phyloP scores from a whole-genome alignment of 2,113 vertebrate species.

The Gambusia affinis region DNA sequence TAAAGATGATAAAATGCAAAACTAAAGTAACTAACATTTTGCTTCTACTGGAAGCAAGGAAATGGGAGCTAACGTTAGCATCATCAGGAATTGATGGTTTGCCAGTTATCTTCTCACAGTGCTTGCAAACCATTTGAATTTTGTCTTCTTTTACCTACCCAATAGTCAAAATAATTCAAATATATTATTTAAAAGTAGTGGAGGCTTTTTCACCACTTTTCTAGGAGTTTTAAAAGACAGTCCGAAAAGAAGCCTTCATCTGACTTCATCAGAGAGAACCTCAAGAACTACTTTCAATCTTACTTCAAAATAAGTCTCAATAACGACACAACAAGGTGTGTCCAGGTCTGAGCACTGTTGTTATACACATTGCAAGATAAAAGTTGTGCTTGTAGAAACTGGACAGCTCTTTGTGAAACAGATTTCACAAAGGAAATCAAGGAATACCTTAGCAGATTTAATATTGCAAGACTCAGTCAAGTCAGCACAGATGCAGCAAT shows the following conservation, averaged over 20 bases:
- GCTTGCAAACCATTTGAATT: neutral
- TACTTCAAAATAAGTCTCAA: neutral
- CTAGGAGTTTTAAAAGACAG: neutral
- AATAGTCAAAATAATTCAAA: neutral
- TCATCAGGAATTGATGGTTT: too few relatives aligned
- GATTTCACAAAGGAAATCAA: too few relatives aligned
- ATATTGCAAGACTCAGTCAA: neutral
- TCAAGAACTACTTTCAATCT: neutral
- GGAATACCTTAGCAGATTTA: neutral
- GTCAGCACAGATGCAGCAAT: neutral
- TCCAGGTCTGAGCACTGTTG: too few relatives aligned
- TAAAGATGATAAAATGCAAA: too few relatives aligned
- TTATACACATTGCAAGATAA: too few relatives aligned
- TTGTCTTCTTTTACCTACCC: neutral
- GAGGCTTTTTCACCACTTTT: neutral
- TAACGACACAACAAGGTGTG: neutral
- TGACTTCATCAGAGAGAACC: neutral
- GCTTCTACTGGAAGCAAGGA: neutral
- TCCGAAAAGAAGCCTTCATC: neutral
- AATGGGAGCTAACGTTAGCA: too few relatives aligned
- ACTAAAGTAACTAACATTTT: neutral
- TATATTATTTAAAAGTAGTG: neutral
- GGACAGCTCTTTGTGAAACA: too few relatives aligned
- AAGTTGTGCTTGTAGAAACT: too few relatives aligned
- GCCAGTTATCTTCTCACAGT: too few relatives aligned